Evolutionary conservation across 2,888 invertebrate genomes (phyloP), one percentile per base, ranked within the genome.

Genomic region (Itoplectis maculator): DNA sequence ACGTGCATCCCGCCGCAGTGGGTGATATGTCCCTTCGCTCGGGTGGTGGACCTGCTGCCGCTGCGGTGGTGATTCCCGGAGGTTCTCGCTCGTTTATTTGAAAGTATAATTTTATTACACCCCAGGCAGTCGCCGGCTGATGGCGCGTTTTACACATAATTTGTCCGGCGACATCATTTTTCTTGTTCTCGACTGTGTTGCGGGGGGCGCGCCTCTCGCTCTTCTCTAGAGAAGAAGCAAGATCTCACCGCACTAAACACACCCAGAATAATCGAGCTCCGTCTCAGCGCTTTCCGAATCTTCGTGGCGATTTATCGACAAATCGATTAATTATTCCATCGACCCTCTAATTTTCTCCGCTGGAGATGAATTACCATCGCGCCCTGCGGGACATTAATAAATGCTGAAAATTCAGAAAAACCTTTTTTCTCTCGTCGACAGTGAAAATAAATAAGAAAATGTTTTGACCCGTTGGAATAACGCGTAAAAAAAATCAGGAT

Each of bases 31-130:
- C 37, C 37, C 37, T 61, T 61, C 3, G 18, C 37, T 45, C 23
- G 65, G n/a, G n/a, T n/a, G 65, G 40, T 45, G 11, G 13, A 8
- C 20, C 23, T 13, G 45, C 65, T 42, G 45, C 54, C n/a, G 65
- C 18, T 61, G 29, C n/a, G n/a, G n/a, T n/a, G n/a, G n/a, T n/a
- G n/a, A n/a, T n/a, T n/a, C n/a, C n/a, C n/a, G n/a, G n/a, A n/a
- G 75, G 54, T 61, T 69, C 69, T 56, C 20, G 68, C 51, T 79
- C 75, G 47, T 79, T 75, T 75, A 85, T 85, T 84, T 85, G 77
- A 81, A 85, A 85, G 85, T 85, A 85, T 85, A 85, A 85, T 85
- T 85, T 85, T 76, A 85, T 76, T 70, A 84, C 73, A 72, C 77
- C 77, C 73, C 47, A 59, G 76, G 76, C 70, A 66, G 68, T 73